These are phyloP conservation scores for Andrena bicolor DNA, from an alignment of 2,888 invertebrate genomes.

Conservation along the genomic window DNA sequence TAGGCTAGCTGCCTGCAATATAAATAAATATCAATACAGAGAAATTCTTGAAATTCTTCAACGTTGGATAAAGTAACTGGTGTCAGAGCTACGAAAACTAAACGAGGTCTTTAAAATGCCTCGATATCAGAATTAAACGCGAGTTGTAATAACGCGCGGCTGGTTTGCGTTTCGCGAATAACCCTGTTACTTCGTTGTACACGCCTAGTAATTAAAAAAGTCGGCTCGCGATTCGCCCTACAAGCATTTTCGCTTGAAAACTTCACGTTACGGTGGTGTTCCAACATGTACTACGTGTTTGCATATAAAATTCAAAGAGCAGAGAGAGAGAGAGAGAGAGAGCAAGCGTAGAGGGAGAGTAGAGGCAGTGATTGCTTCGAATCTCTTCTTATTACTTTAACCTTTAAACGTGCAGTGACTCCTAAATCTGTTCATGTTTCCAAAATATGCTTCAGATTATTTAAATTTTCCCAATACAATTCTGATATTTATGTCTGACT, in stretches of 20 bases:
- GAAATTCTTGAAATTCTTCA: not conserved
- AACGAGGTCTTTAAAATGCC: slow-evolving; percentile 13
- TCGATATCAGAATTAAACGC: slow-evolving; percentile 29
- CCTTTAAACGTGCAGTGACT: no score
- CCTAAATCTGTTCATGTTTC: no score
- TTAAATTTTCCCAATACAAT: no score
- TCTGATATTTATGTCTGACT: no score
- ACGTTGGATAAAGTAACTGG: not conserved
- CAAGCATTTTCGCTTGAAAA: slow-evolving; percentile 25
- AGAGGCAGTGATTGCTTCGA: not conserved
- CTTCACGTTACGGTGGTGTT: not conserved
- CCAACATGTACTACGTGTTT: not conserved
- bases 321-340: not conserved
- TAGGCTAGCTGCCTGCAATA: no score
- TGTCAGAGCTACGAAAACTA: slow-evolving; percentile 7
- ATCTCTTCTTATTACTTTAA: not conserved
- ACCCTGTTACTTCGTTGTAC: not conserved
- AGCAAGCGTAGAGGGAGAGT: not conserved
- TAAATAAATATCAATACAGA: not conserved
- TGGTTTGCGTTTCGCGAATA: slow-evolving; percentile 15
- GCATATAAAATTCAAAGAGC: not conserved
- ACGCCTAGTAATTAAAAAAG: slow-evolving; percentile 37
- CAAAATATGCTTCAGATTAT: no score
- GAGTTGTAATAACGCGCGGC: slow-evolving; percentile 10
- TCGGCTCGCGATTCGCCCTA: slow-evolving; percentile 5